phyloP scores from a whole-genome alignment of 2,797 vertebrate genomes.

The Nothura maculosa region DNA sequence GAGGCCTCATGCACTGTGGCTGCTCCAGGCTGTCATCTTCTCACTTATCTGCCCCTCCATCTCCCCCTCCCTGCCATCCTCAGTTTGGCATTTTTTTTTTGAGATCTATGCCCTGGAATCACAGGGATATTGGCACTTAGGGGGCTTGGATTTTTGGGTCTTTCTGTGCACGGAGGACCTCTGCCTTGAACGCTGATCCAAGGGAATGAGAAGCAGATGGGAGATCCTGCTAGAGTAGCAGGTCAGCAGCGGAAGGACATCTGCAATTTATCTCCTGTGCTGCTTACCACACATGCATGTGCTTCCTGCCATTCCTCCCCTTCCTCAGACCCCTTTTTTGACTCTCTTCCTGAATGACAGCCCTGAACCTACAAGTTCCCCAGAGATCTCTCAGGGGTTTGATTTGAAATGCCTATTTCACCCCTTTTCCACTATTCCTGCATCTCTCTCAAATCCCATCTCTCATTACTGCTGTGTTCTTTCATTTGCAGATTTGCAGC shows the following conservation, averaged over 20 bases:
- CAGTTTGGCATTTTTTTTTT: background rate
- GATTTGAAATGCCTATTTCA: background rate
- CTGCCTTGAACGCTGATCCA: background rate
- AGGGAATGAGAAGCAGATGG: background rate
- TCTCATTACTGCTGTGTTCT: background rate
- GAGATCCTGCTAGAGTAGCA: background rate
- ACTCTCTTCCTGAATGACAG: background rate
- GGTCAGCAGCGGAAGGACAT: background rate
- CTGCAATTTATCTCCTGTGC: background rate
- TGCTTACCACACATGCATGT: background rate
- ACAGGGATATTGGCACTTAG: fast-evolving
- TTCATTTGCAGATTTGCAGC: background rate
- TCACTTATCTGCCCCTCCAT: background rate
- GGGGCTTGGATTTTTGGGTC: background rate
- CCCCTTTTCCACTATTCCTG: background rate
- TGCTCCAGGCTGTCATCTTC: background rate
- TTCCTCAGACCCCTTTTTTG: background rate
- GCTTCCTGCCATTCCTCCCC: background rate
- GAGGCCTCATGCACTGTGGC: background rate
- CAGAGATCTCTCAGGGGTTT: background rate
- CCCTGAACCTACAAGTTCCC: background rate
- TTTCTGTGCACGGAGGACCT: background rate
- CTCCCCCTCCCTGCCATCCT: background rate
- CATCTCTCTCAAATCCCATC: background rate
- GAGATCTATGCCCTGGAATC: background rate